Evolutionary conservation across 37 sponge, comb jelly and placozoan species (phyloP), one percentile per base, ranked within the genome.

Genomic region (Theonella swinhoei): DNA sequence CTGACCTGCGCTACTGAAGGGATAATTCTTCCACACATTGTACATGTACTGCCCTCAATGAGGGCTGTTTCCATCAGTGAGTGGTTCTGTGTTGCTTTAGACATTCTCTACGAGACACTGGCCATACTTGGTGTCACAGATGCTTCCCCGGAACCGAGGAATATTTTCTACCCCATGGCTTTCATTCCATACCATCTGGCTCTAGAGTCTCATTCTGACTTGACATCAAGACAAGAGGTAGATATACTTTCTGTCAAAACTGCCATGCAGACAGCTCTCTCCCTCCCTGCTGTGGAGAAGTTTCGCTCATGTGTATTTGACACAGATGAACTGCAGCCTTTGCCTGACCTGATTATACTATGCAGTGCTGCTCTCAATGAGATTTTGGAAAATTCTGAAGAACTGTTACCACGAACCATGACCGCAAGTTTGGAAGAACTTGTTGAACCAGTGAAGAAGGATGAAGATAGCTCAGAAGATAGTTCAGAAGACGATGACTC

Each of bases 61-160:
- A 42, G 65, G 29, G 66, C 87, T 34, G 62, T 87, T 28, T 68
- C 75, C 20, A 41, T 74, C 11, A 30, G 41, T 26, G 34, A 34
- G 74, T 75, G 83, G 42, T 88, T 88, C 78, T 62, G 82, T 32
- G 64, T 75, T 24, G 32, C 82, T 3, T 4, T 88, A 2, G 77
- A 88, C 29, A 69, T 62, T 4, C 39, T 77, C 39, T 82, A 82
- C 62, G 4, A 68, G 26, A 20, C 82, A 36, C 71, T 83, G 25
- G 75, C 82, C 5, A 66, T 34, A 26, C 70, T 88, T 0, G 77
- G 77, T 0, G 64, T 81, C 8, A 7, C 28, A 8, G 42, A 47
- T 4, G 30, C 47, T 22, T 60, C 82, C 0, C 83, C 88, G 1
- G 22, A 39, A 7, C 88, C 82, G 3, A 72, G 40, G 0, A 22